Percentiles rank a stretch among this genome's conserved stretches.
These are phyloP conservation scores for Ridgeia piscesae DNA, from an alignment of 1,140 invertebrate species.

Conservation along the genomic window DNA sequence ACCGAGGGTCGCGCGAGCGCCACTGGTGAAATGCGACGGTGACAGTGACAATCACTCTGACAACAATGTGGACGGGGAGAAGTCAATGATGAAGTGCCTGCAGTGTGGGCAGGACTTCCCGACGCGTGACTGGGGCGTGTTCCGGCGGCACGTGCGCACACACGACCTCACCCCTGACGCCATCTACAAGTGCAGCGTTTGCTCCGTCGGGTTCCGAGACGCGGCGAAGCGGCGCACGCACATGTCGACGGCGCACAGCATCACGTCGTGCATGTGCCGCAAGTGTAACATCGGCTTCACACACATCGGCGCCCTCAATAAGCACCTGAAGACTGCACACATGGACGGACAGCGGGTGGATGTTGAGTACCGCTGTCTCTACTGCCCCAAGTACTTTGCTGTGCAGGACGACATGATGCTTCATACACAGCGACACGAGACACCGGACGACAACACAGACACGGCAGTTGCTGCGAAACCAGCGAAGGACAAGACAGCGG, in stretches of 20 bases:
- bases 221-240: neutral
- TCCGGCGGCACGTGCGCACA: slow-evolving; percentile 8
- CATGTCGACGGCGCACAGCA: neutral
- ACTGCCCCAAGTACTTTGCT: slow-evolving; percentile 8
- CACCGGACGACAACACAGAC: neutral
- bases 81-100: slow-evolving; percentile 1
- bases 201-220: neutral
- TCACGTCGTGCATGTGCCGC: slow-evolving; percentile 4
- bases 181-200: slow-evolving; percentile 2
- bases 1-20: neutral
- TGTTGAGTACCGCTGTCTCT: slow-evolving; percentile 4
- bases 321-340: slow-evolving; percentile 3
- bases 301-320: neutral
- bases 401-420: neutral
- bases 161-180: neutral
- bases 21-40: neutral
- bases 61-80: neutral
- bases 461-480: neutral
- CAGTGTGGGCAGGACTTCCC: slow-evolving; percentile 14
- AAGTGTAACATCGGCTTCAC: neutral
- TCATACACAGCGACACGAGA: neutral
- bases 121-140: slow-evolving; percentile 14
- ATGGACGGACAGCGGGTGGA: neutral
- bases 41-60: neutral
- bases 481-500: neutral